Conservation (phyloP, 2,113 vertebrate genomes). For the Cyprinus carpio region DNA sequence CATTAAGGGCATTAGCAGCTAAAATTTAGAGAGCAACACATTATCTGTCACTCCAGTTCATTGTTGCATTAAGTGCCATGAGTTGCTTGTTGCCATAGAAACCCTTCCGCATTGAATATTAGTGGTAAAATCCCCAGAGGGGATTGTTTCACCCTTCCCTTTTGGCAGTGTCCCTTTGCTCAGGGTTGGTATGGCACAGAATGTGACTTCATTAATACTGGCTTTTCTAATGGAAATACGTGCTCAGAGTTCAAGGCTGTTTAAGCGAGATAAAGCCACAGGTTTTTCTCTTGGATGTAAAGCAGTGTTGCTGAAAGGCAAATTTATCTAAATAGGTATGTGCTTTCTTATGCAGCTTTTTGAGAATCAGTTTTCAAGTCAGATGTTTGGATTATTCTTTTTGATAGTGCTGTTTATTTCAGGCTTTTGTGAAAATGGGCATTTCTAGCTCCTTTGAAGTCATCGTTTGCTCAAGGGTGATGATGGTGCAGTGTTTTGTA, state of each 20-base stretch:
- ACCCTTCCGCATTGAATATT: constrained; percentile 31
- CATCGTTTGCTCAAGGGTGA: not conserved
- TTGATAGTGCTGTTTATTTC: no score
- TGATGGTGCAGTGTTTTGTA: not conserved
- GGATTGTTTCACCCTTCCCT: not conserved
- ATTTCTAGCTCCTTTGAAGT: no score
- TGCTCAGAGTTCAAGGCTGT: constrained; percentile 11
- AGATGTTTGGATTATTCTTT: no score
- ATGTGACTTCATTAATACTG: constrained; percentile 14
- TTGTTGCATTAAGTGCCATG: constrained; percentile 39
- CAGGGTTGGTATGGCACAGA: not conserved
- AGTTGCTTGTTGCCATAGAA: constrained; percentile 51
- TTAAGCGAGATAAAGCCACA: constrained; percentile 19
- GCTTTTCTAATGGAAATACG: constrained; percentile 4
- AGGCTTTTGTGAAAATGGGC: no score
- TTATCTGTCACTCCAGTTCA: constrained; percentile 21
- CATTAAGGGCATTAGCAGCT: constrained; percentile 37
- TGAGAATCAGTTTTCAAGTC: no score
- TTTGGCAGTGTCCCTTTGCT: constrained; percentile 10
- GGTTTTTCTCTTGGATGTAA: no score
- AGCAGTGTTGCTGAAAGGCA: no score
- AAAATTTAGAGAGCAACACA: constrained; percentile 32
- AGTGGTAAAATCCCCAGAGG: constrained; percentile 34
- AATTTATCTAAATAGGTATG: no score
- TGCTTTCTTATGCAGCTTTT: no score